phyloP scores from a whole-genome alignment of 2,888 invertebrate species.

The Atherix ibis region DNA sequence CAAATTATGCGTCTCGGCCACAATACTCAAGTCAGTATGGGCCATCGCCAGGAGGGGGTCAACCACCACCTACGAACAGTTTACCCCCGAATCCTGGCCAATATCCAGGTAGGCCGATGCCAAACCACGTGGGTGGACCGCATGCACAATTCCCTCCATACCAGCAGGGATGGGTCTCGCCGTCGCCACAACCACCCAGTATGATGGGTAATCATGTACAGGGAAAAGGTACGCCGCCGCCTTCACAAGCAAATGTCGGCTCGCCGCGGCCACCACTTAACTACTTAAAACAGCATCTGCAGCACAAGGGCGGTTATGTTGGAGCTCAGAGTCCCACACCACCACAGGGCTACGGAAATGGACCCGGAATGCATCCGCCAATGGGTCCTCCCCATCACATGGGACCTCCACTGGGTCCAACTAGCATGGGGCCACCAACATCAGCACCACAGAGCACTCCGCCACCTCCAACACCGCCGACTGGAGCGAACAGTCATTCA shows the following conservation, averaged over 20 bases:
- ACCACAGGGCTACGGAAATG: slow-evolving; percentile 38
- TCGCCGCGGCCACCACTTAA: slow-evolving; percentile 40
- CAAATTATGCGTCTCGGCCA: slow-evolving; percentile 34
- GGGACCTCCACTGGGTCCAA: slow-evolving; percentile 43
- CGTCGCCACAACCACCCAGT: slow-evolving; percentile 24
- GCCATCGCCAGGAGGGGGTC: slow-evolving; percentile 37
- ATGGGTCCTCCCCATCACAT: slow-evolving; percentile 44
- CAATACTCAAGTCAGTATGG: slow-evolving; percentile 41
- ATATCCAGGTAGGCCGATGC: slow-evolving; percentile 38
- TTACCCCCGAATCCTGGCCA: slow-evolving; percentile 32
- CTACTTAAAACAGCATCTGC: slow-evolving; percentile 53
- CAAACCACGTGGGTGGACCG: slow-evolving; percentile 38
- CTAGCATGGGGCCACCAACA: slow-evolving; percentile 48
- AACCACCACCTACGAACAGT: slow-evolving; percentile 21
- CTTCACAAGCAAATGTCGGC: slow-evolving; percentile 33
- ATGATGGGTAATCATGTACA: slow-evolving; percentile 32
- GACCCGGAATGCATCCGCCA: slow-evolving; percentile 36
- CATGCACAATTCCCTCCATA: slow-evolving; percentile 32
- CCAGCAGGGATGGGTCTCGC: slow-evolving; percentile 29
- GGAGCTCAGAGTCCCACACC: slow-evolving; percentile 39
- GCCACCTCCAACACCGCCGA: slow-evolving; percentile 22
- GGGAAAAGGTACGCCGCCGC: slow-evolving; percentile 32
- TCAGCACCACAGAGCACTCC: slow-evolving; percentile 34
- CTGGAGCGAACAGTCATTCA: slow-evolving; percentile 34
- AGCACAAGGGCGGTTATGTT: slow-evolving; percentile 51